Base-by-base conservation (phyloP, 2,888 invertebrate genomes). In the Eristalinus aeneus region DNA sequence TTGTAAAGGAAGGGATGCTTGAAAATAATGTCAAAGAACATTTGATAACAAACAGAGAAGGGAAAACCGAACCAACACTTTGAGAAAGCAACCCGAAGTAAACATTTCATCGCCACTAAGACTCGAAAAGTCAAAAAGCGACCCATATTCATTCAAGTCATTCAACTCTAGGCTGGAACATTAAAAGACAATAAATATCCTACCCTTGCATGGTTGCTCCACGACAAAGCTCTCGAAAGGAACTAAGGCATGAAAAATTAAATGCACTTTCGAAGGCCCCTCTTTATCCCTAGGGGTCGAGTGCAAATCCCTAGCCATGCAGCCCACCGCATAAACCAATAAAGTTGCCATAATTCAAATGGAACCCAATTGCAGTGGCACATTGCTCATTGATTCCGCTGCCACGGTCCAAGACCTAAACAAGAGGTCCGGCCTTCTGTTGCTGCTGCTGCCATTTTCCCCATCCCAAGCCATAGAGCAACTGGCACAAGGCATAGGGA, bases 311-410 rank as follows among this genome's bases (percentile, higher is more conserved):
- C 67, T 58, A 46, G 63, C 34, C 72, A 79, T 75, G 71, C 56
- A 56, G 11, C 73, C 64, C 75, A 76, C 85, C 85, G 76, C 80
- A 85, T 85, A 72, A 81, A 85, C 81, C 85, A 77, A 85, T 85
- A 85, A 81, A 85, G 85, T 85, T 85, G 76, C 85, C 77, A 85
- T 85, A 85, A 85, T 80, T 85, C 85, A 85, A 84, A 75, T 75
- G 61, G 65, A 83, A 74, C 74, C 84, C 75, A 79, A 84, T 79
- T 76, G 81, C 72, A 81, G 58, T 34, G 77, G 76, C 76, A 81
- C 85, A 85, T 81, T 81, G 85, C 72, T 85, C 85, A 85, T 85
- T 81, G 85, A 85, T 77, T 81, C 54, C 58, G 64, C 36, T 56
- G 65, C 10, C 53, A 16, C 22, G 72, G 81, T 76, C 85, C 72